Evolutionary conservation across 2,888 invertebrate genomes (phyloP).

Genomic region (Achlya flavicornis): DNA sequence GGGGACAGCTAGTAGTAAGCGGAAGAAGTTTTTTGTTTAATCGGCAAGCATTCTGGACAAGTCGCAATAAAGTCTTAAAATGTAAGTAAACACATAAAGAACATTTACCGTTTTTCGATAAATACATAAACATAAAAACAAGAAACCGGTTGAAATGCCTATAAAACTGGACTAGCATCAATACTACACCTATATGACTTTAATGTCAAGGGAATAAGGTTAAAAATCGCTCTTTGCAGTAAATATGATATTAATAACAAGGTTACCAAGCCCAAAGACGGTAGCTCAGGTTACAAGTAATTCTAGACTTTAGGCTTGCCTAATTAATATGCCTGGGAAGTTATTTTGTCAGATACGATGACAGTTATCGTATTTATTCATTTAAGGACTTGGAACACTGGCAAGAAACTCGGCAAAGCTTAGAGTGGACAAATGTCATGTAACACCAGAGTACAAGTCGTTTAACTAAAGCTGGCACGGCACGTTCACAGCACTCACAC

Average conservation of each 20-base stretch:
- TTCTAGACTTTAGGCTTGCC: constrained; percentile 1
- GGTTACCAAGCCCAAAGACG: neutral
- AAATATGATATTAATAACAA: neutral
- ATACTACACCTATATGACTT: neutral
- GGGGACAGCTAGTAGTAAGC: too few species aligned
- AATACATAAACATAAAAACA: too few species aligned
- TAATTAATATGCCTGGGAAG: constrained; percentile 4
- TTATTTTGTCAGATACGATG: neutral
- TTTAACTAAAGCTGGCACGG: too few species aligned
- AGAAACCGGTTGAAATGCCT: neutral
- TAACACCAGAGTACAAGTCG: too few species aligned
- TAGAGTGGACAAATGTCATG: too few species aligned
- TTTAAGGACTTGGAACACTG: too few species aligned
- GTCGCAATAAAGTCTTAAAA: neutral
- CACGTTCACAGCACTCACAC: too few species aligned
- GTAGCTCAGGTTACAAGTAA: neutral
- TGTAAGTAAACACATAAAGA: neutral
- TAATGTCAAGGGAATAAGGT: neutral
- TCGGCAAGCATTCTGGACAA: too few species aligned
- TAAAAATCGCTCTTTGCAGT: neutral
- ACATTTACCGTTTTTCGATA: neutral
- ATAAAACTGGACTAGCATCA: neutral
- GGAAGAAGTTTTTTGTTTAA: too few species aligned
- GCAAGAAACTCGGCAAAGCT: too few species aligned
- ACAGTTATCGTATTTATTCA: neutral